Percentiles rank a stretch among this genome's conserved stretches.
Conservation (phyloP, 2,888 invertebrate species). For the Andrena fulva region DNA sequence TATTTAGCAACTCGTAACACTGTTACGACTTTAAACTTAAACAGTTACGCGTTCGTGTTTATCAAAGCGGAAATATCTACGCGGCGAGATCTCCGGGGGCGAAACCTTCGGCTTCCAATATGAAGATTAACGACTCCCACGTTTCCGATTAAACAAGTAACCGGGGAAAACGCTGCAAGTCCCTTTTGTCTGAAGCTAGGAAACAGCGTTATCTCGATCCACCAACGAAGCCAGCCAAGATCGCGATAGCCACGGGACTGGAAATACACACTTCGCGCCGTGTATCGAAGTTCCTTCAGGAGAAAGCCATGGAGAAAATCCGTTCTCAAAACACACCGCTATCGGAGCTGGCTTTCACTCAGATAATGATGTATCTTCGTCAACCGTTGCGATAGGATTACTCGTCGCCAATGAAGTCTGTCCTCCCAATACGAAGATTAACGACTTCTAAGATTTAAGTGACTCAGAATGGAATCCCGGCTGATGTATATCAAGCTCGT, state of each 20-base stretch:
- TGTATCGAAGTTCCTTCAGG: constrained; percentile 15
- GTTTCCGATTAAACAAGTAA: constrained; percentile 51
- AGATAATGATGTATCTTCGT: constrained; percentile 43
- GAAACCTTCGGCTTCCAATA: constrained; percentile 46
- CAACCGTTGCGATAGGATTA: constrained; percentile 41
- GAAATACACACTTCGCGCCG: constrained; percentile 7
- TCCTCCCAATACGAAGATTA: constrained; percentile 50
- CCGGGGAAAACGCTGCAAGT: constrained; percentile 8
- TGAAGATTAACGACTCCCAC: constrained; percentile 57
- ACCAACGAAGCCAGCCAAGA: constrained; percentile 52
- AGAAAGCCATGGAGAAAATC: constrained; percentile 26
- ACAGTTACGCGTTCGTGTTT: not conserved
- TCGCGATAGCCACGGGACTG: constrained; percentile 34
- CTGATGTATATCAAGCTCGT: constrained; percentile 1
- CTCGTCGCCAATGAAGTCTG: constrained; percentile 8
- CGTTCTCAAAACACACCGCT: constrained; percentile 5
- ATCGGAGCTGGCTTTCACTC: not conserved
- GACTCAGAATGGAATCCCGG: constrained; percentile 17
- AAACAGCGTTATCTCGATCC: constrained; percentile 64
- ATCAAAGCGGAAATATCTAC: constrained; percentile 16
- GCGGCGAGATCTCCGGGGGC: constrained; percentile 14
- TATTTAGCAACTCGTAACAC: too few species aligned
- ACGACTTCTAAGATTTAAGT: constrained; percentile 45
- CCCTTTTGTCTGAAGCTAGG: constrained; percentile 44
- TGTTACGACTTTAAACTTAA: not conserved